These are phyloP conservation scores for Drosophila dives DNA, from an alignment of 2,888 invertebrate species.

Conservation along the genomic window DNA sequence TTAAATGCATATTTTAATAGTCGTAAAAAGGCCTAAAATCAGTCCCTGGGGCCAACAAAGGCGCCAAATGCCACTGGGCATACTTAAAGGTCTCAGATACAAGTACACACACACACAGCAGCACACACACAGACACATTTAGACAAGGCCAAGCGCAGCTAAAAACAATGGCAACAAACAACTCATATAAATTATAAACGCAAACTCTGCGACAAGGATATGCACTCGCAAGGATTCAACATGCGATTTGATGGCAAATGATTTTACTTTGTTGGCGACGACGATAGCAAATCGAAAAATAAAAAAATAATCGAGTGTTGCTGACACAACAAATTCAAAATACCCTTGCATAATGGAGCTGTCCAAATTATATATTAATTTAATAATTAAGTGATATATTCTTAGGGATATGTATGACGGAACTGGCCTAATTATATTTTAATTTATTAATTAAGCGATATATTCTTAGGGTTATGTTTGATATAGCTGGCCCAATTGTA, in stretches of 20 bases:
- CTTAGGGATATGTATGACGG: neutral
- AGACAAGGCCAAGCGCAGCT: constrained; percentile 72
- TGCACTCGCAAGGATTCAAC: constrained; percentile 47
- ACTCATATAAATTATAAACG: constrained; percentile 77
- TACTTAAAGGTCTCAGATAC: constrained; percentile 63
- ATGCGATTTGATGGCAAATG: constrained; percentile 76
- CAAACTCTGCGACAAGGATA: constrained; percentile 80
- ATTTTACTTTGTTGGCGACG: constrained; percentile 61
- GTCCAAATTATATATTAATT: neutral
- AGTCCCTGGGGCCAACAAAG: constrained; percentile 49
- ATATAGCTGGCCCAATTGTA: neutral
- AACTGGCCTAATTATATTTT: neutral
- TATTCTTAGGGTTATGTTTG: neutral
- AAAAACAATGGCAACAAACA: constrained; percentile 65
- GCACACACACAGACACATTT: constrained; percentile 27
- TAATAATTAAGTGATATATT: neutral
- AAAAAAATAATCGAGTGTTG: neutral
- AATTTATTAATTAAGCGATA: neutral
- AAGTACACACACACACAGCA: constrained; percentile 21
- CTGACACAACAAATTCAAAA: neutral
- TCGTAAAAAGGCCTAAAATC: constrained; percentile 65
- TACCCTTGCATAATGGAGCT: neutral
- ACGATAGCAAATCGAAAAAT: constrained; percentile 40
- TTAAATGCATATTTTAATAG: constrained; percentile 80
- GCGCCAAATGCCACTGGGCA: constrained; percentile 70